Conservation (phyloP, 2,797 vertebrate species). For the Diplodus puntazzo region DNA sequence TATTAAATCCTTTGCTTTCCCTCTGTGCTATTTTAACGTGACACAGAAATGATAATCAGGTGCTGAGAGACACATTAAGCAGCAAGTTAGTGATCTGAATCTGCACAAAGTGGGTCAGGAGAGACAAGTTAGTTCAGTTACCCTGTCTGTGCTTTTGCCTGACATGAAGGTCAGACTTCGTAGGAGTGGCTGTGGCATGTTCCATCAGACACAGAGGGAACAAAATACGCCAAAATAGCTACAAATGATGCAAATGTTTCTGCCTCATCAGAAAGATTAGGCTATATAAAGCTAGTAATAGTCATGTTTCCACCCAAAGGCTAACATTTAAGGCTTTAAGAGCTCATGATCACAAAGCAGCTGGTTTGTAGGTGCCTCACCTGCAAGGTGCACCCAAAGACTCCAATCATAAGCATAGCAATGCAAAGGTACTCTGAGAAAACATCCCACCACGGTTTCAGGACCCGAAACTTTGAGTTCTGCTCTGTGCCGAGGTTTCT, state of each 20-base stretch:
- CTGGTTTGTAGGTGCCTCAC: conserved; percentile 73
- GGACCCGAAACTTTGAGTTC: conserved; percentile 89
- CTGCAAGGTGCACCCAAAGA: conserved; percentile 94
- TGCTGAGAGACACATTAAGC: conserved; percentile 52
- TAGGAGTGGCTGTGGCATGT: conserved; percentile 9
- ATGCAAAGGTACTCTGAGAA: conserved; percentile 92
- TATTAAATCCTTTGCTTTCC: conserved; percentile 30
- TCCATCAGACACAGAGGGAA: not conserved
- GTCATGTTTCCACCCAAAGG: conserved; percentile 10
- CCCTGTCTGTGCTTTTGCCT: conserved; percentile 34
- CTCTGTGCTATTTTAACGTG: conserved; percentile 49
- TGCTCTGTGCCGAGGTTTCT: conserved; percentile 88
- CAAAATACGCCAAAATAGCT: conserved; percentile 1
- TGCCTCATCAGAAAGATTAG: not conserved
- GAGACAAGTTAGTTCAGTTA: conserved; percentile 40
- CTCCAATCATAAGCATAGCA: conserved; percentile 94
- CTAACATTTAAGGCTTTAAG: conserved; percentile 22
- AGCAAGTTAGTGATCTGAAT: conserved; percentile 62
- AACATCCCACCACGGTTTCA: conserved; percentile 97
- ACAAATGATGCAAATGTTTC: conserved; percentile 1
- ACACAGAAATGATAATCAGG: conserved; percentile 47
- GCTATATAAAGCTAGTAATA: conserved; percentile 1
- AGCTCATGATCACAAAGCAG: conserved; percentile 17
- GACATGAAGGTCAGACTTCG: conserved; percentile 50
- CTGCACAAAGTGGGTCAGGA: conserved; percentile 63